Evolutionary conservation across 1,140 invertebrate species (phyloP), one percentile per base, ranked within the genome.

Genomic region (Aphidius ervi): DNA sequence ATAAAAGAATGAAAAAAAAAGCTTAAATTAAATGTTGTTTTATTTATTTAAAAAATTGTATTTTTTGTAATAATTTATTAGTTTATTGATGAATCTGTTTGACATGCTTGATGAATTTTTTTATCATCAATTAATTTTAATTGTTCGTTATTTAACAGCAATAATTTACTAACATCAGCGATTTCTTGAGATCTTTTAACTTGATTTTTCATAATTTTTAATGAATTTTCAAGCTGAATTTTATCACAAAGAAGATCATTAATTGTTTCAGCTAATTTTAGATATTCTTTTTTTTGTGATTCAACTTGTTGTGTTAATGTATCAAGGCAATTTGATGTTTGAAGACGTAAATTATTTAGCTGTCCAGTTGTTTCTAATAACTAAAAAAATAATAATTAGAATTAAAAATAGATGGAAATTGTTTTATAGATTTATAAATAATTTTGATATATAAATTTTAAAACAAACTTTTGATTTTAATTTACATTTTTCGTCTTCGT

Each of bases 1-100:
- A 75, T 75, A 74, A 74, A 74, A 75, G 59, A 70, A 72, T 74
- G 73, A 63, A 70, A 72, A 74, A 74, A 71, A 61, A 66, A 65
- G 65, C 65, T 69, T 71, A n/a, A n/a, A n/a, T n/a, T n/a, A n/a
- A n/a, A n/a, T n/a, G n/a, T n/a, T n/a, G n/a, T n/a, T n/a, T n/a
- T n/a, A n/a, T n/a, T n/a, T n/a, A n/a, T n/a, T n/a, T n/a, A n/a
- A n/a, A n/a, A n/a, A n/a, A n/a, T n/a, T n/a, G n/a, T n/a, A n/a
- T n/a, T n/a, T n/a, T n/a, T n/a, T n/a, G n/a, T n/a, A n/a, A n/a
- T n/a, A n/a, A n/a, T n/a, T n/a, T n/a, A n/a, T n/a, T n/a, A n/a
- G n/a, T n/a, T n/a, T n/a, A n/a, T n/a, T n/a, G n/a, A n/a, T 23
- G 23, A 23, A 23, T 23, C 46, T 9, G 61, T 69, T 66, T 74